These are phyloP conservation scores for Lithobius niger DNA, from an alignment of 1,140 invertebrate species.

Conservation along the genomic window DNA sequence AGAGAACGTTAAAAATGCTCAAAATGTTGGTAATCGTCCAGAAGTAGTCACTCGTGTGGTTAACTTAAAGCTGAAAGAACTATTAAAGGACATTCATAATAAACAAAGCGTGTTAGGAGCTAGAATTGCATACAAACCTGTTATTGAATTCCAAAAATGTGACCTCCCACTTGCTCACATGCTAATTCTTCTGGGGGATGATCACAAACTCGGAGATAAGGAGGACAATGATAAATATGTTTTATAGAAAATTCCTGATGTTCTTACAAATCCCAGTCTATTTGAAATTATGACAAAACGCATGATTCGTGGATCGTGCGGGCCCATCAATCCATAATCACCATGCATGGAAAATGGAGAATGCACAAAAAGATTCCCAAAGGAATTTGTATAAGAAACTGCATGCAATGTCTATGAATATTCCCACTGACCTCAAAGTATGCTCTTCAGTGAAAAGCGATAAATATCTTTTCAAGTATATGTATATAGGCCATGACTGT, in stretches of 20 bases:
- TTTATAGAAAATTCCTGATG: slow-evolving; percentile 4
- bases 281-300: slow-evolving; percentile 6
- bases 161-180: slow-evolving; percentile 39
- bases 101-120: slow-evolving; percentile 26
- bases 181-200: slow-evolving; percentile 27
- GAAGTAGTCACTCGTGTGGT: slow-evolving; percentile 33
- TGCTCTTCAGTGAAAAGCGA: too few relatives aligned
- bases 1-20: slow-evolving; percentile 20
- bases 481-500: too few relatives aligned
- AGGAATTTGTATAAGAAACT: neutral
- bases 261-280: neutral
- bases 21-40: slow-evolving; percentile 26
- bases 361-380: slow-evolving; percentile 13
- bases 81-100: slow-evolving; percentile 25
- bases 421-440: too few relatives aligned
- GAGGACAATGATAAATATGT: slow-evolving; percentile 36
- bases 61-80: slow-evolving; percentile 23
- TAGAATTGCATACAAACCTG: slow-evolving; percentile 26
- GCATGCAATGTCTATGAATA: too few relatives aligned
- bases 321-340: slow-evolving; percentile 12
- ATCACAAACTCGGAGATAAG: neutral
- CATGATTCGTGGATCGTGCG: slow-evolving; percentile 19
- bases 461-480: too few relatives aligned
- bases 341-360: slow-evolving; percentile 17
- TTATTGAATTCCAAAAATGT: slow-evolving; percentile 40